Evolutionary conservation across 37 sponge, comb jelly and placozoan genomes (phyloP).

Genomic region (Haliclona indistincta): DNA sequence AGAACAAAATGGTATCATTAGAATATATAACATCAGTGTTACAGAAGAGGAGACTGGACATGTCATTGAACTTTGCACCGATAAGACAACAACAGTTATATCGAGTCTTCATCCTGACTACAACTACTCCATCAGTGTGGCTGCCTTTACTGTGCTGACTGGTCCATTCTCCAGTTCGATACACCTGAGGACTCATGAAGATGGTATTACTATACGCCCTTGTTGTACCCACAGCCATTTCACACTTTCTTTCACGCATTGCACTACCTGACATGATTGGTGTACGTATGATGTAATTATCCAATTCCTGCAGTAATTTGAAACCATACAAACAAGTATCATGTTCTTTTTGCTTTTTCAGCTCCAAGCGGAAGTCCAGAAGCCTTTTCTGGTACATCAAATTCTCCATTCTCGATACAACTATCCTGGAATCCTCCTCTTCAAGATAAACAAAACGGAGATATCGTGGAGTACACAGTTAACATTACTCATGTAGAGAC

Average conservation of each 20-base stretch:
- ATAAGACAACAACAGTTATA: neutral
- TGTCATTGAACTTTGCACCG: too few species aligned
- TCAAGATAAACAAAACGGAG: neutral
- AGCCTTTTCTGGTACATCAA: neutral
- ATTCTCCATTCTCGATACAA: neutral
- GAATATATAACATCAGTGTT: neutral
- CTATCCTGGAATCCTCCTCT: conserved; percentile 26
- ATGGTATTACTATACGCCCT: neutral
- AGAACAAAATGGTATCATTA: conserved; percentile 30
- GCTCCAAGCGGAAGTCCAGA: conserved; percentile 16
- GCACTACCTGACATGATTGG: neutral
- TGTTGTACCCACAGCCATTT: neutral
- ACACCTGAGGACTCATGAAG: conserved; percentile 8
- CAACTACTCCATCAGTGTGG: neutral
- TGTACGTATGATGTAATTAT: neutral
- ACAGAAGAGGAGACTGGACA: neutral
- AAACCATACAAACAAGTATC: too few species aligned
- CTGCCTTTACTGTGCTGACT: conserved; percentile 10
- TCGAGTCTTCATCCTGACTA: neutral
- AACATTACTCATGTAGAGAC: conserved; percentile 7
- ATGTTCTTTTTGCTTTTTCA: neutral
- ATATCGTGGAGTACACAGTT: neutral
- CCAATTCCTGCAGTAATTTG: too few species aligned
- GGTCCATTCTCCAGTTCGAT: conserved; percentile 35
- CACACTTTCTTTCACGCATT: neutral